These are phyloP conservation scores for Myzus persicae DNA, from an alignment of 1,140 invertebrate genomes.

Conservation along the genomic window DNA sequence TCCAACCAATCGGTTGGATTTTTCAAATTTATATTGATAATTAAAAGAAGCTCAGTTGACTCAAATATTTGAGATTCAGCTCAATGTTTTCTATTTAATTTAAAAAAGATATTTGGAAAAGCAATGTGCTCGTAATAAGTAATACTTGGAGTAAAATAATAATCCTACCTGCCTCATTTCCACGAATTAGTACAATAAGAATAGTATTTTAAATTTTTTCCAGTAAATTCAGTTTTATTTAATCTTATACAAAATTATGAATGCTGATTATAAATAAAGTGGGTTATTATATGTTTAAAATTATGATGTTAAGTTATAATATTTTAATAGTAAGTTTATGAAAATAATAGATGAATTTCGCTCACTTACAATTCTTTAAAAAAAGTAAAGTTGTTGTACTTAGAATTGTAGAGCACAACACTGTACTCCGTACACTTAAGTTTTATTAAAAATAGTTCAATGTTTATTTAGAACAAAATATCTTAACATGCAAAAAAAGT, in stretches of 20 bases:
- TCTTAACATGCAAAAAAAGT: not conserved
- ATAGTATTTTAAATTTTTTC: not conserved
- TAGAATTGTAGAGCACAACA: too few species aligned
- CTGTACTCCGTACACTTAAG: too few species aligned
- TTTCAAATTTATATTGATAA: not conserved
- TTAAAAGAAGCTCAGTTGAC: not conserved
- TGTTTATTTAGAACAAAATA: not conserved
- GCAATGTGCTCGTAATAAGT: not conserved
- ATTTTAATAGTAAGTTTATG: not conserved
- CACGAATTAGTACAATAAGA: not conserved
- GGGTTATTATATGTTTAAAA: not conserved
- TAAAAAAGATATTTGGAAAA: not conserved
- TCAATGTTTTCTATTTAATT: not conserved
- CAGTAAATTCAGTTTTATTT: not conserved
- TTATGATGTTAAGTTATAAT: not conserved
- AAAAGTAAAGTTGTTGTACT: too few species aligned
- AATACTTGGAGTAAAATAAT: not conserved
- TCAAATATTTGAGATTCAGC: slow-evolving; percentile 1
- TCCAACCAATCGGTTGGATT: not conserved
- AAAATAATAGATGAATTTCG: too few species aligned
- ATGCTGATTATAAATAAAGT: not conserved
- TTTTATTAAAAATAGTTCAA: not conserved
- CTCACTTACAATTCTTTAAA: too few species aligned
- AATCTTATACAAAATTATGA: not conserved
- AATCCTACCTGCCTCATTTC: not conserved